Evolutionary conservation across 2,888 invertebrate genomes (phyloP), one percentile per base, ranked within the genome.

Genomic region (Mesoligia furuncula): DNA sequence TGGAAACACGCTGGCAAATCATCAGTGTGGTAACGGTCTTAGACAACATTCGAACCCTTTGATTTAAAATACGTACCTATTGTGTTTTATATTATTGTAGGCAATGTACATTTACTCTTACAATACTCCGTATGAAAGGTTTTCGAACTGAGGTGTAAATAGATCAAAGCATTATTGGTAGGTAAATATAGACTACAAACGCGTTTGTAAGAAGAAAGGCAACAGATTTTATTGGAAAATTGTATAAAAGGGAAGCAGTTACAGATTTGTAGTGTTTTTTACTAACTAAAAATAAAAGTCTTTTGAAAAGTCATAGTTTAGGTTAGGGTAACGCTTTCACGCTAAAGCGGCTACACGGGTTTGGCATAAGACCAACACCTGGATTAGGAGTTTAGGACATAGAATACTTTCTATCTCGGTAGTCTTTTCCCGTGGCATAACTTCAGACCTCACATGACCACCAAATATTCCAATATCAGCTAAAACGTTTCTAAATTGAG

Each of bases 211-310:
- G 31, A 17, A 57, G 15, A 39, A 81, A 59, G 31, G 15, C 39
- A 73, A 81, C n/a, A 31, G 31, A 31, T 42, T 48, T 74, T 81
- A 48, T 65, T 81, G 82, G 72, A 61, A 71, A 80, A 36, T 77
- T 48, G 39, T 48, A 13, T 79, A 8, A 36, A n/a, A 79, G 36
- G 24, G 54, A 42, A 24, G 20, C 45, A 45, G 27, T 66, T 4
- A 1, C 24, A 54, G n/a, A 54, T 24, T 24, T 54, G 11, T n/a
- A 54, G 9, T 54, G 4, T 54, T 24, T 54, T 4, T n/a, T 9
- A 54, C 4, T 11, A n/a, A 54, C 7, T 48, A 7, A 48, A 11
- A 54, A 54, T 54, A 11, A 1, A 54, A 54, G 24, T n/a, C 4
- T 54, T n/a, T n/a, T 5, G n/a, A 54, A 57, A 24, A 24, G 20